Base-by-base conservation (phyloP, 2,113 vertebrate species). In the Megaleporinus macrocephalus region DNA sequence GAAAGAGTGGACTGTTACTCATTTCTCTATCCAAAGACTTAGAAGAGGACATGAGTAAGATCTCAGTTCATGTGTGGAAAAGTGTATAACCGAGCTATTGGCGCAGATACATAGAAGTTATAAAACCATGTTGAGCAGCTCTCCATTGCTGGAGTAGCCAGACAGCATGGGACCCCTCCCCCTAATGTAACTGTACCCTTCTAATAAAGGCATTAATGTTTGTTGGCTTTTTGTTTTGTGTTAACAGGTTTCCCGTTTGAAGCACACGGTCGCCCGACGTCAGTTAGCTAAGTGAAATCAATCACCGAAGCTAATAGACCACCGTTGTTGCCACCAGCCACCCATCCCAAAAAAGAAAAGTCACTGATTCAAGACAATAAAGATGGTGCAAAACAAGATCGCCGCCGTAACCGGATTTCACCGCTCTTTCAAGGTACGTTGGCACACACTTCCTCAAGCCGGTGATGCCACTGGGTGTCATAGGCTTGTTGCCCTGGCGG, bases 331-430 rank as follows among this genome's bases (percentile, higher is more conserved):
- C 85, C 87, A 86, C 90, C 87, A 83, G 89, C 85, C 86, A 79
- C 89, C 79, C 66, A 84, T 73, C 88, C 29, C 30, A 72, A n/a
- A n/a, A n/a, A n/a, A n/a, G n/a, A 73, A 92, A 63, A 69, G 84
- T 51, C 72, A 53, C 33, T 62, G 83, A 93, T 90, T 83, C 85
- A 73, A 88, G 86, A 82, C 83, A 91, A 73, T 44, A 36, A 82
- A 92, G 89, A 97, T 98, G 96, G 96, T 97, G 88, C 96, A 97
- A 92, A 97, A 97, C 82, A 98, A 96, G 89, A 94, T 95, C 53
- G 89, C 94, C 66, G 96, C 97, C 89, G 91, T 96, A 83, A 94
- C 95, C 81, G 96, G 96, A 86, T 97, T 98, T 87, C 96, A 97
- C 79, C 95, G 94, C 88, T 97, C 97, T 24, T 97, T 97, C 90